phyloP scores from a whole-genome alignment of 2,797 vertebrate genomes.

The Crypturellus tataupa region DNA sequence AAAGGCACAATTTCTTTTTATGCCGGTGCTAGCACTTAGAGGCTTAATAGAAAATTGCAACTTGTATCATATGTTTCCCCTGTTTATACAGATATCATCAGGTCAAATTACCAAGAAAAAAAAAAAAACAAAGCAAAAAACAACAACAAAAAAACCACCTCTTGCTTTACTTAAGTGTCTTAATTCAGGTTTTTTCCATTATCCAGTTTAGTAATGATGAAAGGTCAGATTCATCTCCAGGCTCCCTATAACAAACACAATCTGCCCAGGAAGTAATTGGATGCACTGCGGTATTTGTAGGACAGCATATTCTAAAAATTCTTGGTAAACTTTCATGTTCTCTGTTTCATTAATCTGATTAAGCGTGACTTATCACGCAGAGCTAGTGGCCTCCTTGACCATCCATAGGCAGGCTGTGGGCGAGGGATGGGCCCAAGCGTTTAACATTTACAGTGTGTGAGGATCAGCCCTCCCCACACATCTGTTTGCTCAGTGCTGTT shows the following conservation, averaged over 20 bases:
- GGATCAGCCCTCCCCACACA: neutral
- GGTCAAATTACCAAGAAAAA: neutral
- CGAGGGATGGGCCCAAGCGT: neutral
- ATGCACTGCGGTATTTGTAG: fast-evolving
- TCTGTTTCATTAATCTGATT: neutral
- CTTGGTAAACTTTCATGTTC: neutral
- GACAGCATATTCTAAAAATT: neutral
- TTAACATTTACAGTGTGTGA: neutral
- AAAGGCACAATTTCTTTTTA: constrained; percentile 20
- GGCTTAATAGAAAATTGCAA: neutral
- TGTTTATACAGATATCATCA: neutral
- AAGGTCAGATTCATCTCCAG: constrained; percentile 26
- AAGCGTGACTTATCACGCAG: neutral
- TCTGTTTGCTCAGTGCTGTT: neutral
- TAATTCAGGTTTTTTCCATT: constrained; percentile 1
- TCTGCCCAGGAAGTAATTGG: neutral
- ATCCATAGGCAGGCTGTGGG: neutral
- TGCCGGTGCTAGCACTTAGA: neutral
- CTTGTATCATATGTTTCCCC: neutral
- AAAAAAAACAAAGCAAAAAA: neutral
- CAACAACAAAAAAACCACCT: neutral
- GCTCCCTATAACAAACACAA: neutral
- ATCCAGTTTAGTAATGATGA: neutral
- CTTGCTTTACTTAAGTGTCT: neutral
- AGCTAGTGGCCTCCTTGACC: neutral